A percentile compares a stretch with the other conserved stretches of the same genome.
Conservation (phyloP, 2,888 invertebrate species). For the Ptilodon capucinus region DNA sequence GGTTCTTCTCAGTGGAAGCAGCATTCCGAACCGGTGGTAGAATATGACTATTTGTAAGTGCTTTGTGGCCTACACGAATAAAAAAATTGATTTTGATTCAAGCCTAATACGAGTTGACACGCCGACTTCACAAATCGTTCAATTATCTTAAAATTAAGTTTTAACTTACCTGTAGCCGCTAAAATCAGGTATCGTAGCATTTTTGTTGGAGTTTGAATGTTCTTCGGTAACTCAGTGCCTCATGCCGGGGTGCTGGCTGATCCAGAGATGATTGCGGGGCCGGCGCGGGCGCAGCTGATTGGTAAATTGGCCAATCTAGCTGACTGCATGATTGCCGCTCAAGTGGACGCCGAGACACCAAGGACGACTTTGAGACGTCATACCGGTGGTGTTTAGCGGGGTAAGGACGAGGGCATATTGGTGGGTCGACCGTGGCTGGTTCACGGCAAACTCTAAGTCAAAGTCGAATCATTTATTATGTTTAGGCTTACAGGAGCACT, state of each 20-base stretch:
- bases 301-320: slow-evolving; percentile 69
- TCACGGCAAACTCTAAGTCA: too few relatives aligned
- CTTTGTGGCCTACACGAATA: too few relatives aligned
- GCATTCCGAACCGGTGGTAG: too few relatives aligned
- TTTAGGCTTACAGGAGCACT: too few relatives aligned
- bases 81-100: too few relatives aligned
- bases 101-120: too few relatives aligned
- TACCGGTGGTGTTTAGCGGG: neutral
- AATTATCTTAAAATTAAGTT: neutral
- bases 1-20: too few relatives aligned
- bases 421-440: too few relatives aligned
- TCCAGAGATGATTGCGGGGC: slow-evolving; percentile 27
- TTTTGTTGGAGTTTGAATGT: slow-evolving; percentile 6
- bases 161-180: slow-evolving; percentile 33
- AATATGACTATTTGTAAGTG: too few relatives aligned
- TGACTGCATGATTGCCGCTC: slow-evolving; percentile 53
- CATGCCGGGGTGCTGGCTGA: slow-evolving; percentile 25
- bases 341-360: slow-evolving; percentile 59
- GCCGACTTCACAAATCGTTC: too few relatives aligned
- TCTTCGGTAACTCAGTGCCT: slow-evolving; percentile 24
- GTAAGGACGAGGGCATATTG: neutral
- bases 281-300: slow-evolving; percentile 54
- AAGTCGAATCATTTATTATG: too few relatives aligned
- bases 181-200: slow-evolving; percentile 32
- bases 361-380: slow-evolving; percentile 52